Percentiles rank a stretch among this genome's conserved stretches.
Conservation (phyloP, 2,888 invertebrate genomes). For the Acleris laterana region DNA sequence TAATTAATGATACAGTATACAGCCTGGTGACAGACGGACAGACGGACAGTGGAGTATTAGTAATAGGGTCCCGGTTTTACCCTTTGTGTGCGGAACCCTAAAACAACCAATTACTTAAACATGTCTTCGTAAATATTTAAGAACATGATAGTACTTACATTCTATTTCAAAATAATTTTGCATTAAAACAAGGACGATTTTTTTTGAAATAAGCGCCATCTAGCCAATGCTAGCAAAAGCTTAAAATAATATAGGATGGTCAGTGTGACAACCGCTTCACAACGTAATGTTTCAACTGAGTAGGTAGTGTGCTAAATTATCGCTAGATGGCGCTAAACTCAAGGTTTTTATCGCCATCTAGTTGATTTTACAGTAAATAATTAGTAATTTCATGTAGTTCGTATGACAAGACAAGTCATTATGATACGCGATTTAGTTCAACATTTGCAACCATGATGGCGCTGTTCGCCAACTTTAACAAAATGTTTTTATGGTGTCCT, state of each 20-base stretch:
- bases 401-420: not conserved
- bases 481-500: not conserved
- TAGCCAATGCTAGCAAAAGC: not conserved
- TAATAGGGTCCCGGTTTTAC: too few relatives aligned
- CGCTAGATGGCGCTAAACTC: slow-evolving; percentile 23
- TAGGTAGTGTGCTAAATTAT: not conserved
- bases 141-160: too few relatives aligned
- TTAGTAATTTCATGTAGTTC: not conserved
- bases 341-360: slow-evolving; percentile 11
- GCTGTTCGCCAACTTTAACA: not conserved
- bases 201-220: slow-evolving; percentile 2
- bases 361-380: not conserved
- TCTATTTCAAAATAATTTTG: too few relatives aligned
- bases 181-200: too few relatives aligned
- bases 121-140: too few relatives aligned
- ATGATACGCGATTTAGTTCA: not conserved
- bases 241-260: not conserved
- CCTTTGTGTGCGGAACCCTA: too few relatives aligned
- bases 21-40: too few relatives aligned
- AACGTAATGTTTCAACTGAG: not conserved
- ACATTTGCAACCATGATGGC: not conserved
- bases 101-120: too few relatives aligned
- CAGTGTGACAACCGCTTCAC: not conserved
- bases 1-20: too few relatives aligned
- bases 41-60: too few relatives aligned